phyloP scores from a whole-genome alignment of 2,888 invertebrate genomes.

The Diabrotica balteata region DNA sequence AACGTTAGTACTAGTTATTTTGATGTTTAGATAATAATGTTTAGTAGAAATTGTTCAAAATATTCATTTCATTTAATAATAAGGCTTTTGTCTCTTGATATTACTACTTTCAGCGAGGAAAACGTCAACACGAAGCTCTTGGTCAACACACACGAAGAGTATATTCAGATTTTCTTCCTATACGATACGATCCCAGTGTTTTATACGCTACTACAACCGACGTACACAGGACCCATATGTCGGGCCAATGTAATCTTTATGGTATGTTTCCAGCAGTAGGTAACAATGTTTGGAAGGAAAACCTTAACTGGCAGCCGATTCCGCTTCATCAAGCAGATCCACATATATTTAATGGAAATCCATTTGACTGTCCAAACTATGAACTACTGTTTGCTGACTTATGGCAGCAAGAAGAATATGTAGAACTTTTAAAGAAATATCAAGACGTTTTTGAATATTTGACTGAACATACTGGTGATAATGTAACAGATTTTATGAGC shows the following conservation, averaged over 20 bases:
- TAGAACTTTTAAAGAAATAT: slow-evolving; percentile 63
- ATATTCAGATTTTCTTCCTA: slow-evolving; percentile 67
- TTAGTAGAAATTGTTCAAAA: too few relatives aligned
- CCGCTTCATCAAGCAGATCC: slow-evolving; percentile 71
- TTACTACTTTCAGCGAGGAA: slow-evolving; percentile 61
- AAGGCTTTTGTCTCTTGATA: too few relatives aligned
- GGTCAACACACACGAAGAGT: slow-evolving; percentile 75
- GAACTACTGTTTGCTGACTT: slow-evolving; percentile 3
- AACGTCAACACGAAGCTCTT: slow-evolving; percentile 72
- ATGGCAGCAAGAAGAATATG: slow-evolving; percentile 30
- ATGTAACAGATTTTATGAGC: slow-evolving; percentile 63
- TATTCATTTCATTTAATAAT: too few relatives aligned
- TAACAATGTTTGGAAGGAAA: slow-evolving; percentile 65
- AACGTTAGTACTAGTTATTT: too few relatives aligned
- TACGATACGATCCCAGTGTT: slow-evolving; percentile 62
- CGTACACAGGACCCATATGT: slow-evolving; percentile 85
- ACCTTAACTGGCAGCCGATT: slow-evolving; percentile 74
- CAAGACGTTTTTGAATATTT: slow-evolving; percentile 68
- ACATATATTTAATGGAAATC: slow-evolving; percentile 48
- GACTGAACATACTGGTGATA: slow-evolving; percentile 65
- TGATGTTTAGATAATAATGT: too few relatives aligned
- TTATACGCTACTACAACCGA: slow-evolving; percentile 74
- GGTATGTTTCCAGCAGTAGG: slow-evolving; percentile 71
- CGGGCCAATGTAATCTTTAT: slow-evolving; percentile 78
- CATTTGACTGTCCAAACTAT: slow-evolving; percentile 17